phyloP scores from a whole-genome alignment of 1,140 invertebrate species.

The Chlorops oryzae region DNA sequence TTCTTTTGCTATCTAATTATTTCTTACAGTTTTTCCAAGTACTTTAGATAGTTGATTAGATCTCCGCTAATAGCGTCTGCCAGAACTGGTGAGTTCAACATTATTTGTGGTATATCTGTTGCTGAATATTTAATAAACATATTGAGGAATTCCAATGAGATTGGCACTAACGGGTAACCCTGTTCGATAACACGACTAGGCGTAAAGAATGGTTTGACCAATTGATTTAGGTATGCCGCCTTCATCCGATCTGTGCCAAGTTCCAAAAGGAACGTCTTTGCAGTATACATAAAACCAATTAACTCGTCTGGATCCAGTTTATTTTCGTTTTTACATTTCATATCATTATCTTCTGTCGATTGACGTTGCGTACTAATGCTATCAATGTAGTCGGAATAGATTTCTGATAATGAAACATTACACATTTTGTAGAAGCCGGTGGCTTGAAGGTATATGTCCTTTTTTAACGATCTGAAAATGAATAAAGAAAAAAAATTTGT shows the following conservation, averaged over 20 bases:
- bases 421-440: conserved; percentile 46
- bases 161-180: conserved; percentile 33
- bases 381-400: conserved; percentile 36
- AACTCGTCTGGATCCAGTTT: conserved; percentile 18
- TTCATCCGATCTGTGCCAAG: conserved; percentile 35
- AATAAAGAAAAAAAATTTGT: too few species aligned
- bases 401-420: conserved; percentile 37
- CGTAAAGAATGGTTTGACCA: conserved; percentile 33
- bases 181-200: conserved; percentile 30
- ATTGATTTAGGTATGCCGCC: conserved; percentile 37
- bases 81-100: conserved; percentile 38
- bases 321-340: too few species aligned
- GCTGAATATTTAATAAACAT: conserved; percentile 41
- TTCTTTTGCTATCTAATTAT: too few species aligned
- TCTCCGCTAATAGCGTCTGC: conserved; percentile 42
- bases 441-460: conserved; percentile 41
- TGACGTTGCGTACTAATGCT: conserved; percentile 15
- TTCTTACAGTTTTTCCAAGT: conserved; percentile 33
- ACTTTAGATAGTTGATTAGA: conserved; percentile 39
- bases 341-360: conserved; percentile 4
- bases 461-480: conserved; percentile 28
- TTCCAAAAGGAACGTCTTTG: conserved; percentile 34
- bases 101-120: conserved; percentile 33
- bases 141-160: conserved; percentile 41
- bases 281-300: conserved; percentile 36